A percentile compares a stretch with the other conserved stretches of the same genome.
Evolutionary conservation across 2,888 invertebrate species (phyloP).

Genomic region (Myathropa florea): DNA sequence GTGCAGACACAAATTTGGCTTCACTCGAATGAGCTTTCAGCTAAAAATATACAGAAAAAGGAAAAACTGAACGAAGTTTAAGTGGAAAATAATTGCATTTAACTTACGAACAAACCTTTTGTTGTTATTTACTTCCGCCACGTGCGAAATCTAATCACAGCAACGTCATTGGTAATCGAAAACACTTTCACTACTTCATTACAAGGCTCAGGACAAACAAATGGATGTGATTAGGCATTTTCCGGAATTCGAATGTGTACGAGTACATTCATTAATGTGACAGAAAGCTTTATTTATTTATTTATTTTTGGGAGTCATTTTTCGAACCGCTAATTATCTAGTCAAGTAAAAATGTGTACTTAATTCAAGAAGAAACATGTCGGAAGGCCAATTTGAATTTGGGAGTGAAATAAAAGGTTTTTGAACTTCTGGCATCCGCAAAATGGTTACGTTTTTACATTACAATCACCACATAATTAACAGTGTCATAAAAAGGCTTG

Average conservation of each 20-base stretch:
- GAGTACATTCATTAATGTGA: background rate
- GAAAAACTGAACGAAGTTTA: background rate
- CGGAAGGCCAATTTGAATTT: background rate
- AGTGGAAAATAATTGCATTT: slow-evolving; percentile 18
- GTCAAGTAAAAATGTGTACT: slow-evolving; percentile 6
- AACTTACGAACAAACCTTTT: background rate
- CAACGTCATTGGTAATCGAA: background rate
- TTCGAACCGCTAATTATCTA: background rate
- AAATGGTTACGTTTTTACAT: background rate
- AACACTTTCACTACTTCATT: background rate
- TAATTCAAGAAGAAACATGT: background rate
- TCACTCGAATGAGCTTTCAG: background rate
- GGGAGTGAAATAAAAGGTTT: background rate
- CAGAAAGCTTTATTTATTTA: background rate
- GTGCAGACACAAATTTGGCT: background rate
- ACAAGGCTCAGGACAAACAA: background rate
- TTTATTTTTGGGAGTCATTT: background rate
- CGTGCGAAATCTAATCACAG: background rate
- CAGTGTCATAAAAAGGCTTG: background rate
- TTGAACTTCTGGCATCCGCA: too few species aligned
- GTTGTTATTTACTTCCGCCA: background rate
- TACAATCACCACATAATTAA: background rate
- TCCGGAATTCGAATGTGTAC: background rate
- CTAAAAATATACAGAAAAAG: background rate
- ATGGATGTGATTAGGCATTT: background rate